These are phyloP conservation scores for Biston stratarius DNA, from an alignment of 2,888 invertebrate species.

Conservation along the genomic window DNA sequence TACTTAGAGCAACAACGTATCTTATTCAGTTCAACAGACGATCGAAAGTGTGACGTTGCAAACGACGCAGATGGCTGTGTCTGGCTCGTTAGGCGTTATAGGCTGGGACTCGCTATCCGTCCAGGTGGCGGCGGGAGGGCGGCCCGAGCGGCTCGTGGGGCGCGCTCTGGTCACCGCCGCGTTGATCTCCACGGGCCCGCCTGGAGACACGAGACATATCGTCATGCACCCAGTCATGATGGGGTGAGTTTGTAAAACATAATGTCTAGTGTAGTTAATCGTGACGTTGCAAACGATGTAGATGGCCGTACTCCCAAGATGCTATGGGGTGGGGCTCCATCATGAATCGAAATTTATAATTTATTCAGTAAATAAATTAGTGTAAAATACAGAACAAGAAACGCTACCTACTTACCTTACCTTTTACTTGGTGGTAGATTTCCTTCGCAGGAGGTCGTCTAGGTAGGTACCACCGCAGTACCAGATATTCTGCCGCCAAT, in stretches of 20 bases:
- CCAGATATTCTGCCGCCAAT: too few relatives aligned
- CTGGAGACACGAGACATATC: conserved; percentile 56
- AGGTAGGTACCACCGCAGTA: too few relatives aligned
- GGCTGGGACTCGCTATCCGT: conserved; percentile 60
- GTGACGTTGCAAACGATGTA: background rate
- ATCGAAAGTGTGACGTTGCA: conserved; percentile 65
- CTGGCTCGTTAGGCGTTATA: conserved; percentile 57
- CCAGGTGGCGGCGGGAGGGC: conserved; percentile 55
- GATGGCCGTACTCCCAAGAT: too few relatives aligned
- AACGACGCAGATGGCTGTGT: conserved; percentile 62
- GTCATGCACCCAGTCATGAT: conserved; percentile 67
- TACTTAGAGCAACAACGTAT: background rate
- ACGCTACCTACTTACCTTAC: too few relatives aligned
- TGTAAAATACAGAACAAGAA: too few relatives aligned
- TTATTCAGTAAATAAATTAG: too few relatives aligned
- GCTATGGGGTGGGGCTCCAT: too few relatives aligned
- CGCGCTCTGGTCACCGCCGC: conserved; percentile 59
- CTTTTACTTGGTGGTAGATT: too few relatives aligned
- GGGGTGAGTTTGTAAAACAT: conserved; percentile 56
- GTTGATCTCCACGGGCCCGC: conserved; percentile 57
- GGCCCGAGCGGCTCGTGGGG: conserved; percentile 60
- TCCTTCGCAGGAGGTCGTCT: too few relatives aligned
- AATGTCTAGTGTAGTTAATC: background rate
- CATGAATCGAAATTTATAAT: too few relatives aligned
- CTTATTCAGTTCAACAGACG: conserved; percentile 49